Evolutionary conservation across 2,113 vertebrate species (phyloP), one percentile per base, ranked within the genome.

Genomic region (Cromileptes altivelis): DNA sequence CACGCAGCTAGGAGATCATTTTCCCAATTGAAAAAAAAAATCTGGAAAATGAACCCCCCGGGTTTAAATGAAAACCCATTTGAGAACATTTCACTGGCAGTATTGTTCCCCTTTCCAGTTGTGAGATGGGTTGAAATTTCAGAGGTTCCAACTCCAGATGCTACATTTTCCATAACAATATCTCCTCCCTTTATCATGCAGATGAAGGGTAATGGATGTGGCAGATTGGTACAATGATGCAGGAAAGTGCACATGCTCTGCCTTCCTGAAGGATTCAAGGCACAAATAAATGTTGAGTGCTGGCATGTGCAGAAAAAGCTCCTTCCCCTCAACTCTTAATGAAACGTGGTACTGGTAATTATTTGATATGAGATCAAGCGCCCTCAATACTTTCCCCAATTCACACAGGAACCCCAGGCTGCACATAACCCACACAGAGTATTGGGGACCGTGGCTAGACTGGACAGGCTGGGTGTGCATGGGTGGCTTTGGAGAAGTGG

Each of bases 401-500:
- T 25, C 67, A 69, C 79, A 25, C 63, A 60, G 12, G 33, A 63
- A 68, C 62, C 74, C n/a, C 45, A 77, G 73, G 65, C 71, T 65
- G 58, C 52, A 75, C 70, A 62, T 30, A 62, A 71, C 78, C 70
- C 21, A 37, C 70, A 85, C 68, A 60, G 61, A 74, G 47, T 72
- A 27, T 14, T 25, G 49, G 72, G 56, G 62, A 49, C 75, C 13
- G 37, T 30, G 42, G 77, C 60, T 75, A 69, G 78, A 84, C 64
- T 65, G 86, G 89, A 82, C 85, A 21, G 58, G 73, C 90, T 63
- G 75, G 82, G 73, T 85, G 55, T 91, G 93, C 93, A 91, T 91
- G 89, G 83, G 78, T 87, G 91, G 87, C 80, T 91, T 88, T 91
- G 85, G 81, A 91, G 89, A 78, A 85, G 89, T 78, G 84, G 79